A percentile compares a stretch with the other conserved stretches of the same genome.
These are phyloP conservation scores for Oreochromis tanganicae DNA, from an alignment of 2,113 vertebrate species.

Conservation along the genomic window DNA sequence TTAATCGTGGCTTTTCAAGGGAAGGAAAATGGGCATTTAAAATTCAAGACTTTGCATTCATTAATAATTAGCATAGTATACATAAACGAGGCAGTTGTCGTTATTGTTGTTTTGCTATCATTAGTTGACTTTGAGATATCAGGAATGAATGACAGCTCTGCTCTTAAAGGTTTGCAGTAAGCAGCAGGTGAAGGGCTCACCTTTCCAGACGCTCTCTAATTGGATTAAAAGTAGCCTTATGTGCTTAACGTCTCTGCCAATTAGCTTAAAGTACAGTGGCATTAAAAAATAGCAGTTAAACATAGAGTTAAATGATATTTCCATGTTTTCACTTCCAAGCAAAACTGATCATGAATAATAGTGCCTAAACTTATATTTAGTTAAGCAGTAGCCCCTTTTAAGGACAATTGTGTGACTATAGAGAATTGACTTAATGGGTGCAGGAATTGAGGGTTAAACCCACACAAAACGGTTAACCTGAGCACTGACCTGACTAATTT, in stretches of 20 bases:
- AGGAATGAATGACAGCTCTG: background rate
- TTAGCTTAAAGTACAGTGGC: background rate
- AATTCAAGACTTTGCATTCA: background rate
- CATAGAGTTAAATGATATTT: background rate
- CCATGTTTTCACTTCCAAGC: background rate
- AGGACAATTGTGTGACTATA: background rate
- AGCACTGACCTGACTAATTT: fast-evolving
- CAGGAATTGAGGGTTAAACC: background rate
- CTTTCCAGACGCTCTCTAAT: background rate
- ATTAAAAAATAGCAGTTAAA: background rate
- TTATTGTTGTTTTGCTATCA: background rate
- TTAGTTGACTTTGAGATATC: background rate
- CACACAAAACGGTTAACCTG: background rate
- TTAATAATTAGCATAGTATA: background rate
- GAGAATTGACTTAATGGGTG: background rate
- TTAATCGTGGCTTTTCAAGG: background rate
- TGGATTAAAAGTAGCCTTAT: conserved; percentile 8
- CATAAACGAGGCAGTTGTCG: background rate
- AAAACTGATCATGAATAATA: background rate
- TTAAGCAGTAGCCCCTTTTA: background rate
- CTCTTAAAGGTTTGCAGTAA: background rate
- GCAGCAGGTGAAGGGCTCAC: background rate
- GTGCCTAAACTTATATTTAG: background rate
- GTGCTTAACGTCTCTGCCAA: background rate
- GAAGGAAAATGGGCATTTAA: background rate